Evolutionary conservation across 2,797 vertebrate genomes (phyloP).

Genomic region (Philypnodon macrostomus): DNA sequence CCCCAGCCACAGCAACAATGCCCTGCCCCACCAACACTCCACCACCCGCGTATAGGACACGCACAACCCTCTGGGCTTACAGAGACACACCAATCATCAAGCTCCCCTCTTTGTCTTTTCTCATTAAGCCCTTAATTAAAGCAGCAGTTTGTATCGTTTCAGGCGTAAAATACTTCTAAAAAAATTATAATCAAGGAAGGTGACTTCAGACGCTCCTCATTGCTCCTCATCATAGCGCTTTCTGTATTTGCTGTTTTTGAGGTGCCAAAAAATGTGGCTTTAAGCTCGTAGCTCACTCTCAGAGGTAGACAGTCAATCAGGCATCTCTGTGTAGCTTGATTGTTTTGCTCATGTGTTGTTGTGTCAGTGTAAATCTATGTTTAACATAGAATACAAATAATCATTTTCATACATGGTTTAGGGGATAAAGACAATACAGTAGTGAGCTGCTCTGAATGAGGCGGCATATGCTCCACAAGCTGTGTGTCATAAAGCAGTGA

Average conservation of each 20-base stretch:
- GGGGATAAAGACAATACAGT: constrained; percentile 44
- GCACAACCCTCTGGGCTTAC: constrained; percentile 64
- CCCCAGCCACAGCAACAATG: constrained; percentile 86
- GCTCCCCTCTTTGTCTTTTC: constrained; percentile 43
- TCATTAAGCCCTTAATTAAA: constrained; percentile 68
- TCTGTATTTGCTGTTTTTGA: constrained; percentile 34
- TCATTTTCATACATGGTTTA: constrained; percentile 49
- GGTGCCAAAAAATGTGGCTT: constrained; percentile 49
- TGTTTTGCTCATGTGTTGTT: constrained; percentile 56
- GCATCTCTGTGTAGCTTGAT: constrained; percentile 52
- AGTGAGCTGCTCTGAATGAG: constrained; percentile 46
- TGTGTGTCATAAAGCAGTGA: constrained; percentile 56
- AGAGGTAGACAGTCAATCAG: constrained; percentile 40
- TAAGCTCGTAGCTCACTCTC: constrained; percentile 45
- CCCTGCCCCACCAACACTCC: constrained; percentile 91
- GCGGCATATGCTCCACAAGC: constrained; percentile 58
- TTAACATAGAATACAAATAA: constrained; percentile 56
- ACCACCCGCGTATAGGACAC: constrained; percentile 90
- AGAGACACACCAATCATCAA: constrained; percentile 49
- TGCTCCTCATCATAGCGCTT: constrained; percentile 29
- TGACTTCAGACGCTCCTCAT: constrained; percentile 39
- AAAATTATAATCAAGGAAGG: constrained; percentile 44
- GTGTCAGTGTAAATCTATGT: constrained; percentile 58
- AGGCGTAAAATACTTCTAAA: constrained; percentile 65
- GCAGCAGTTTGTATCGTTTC: constrained; percentile 74